phyloP scores from a whole-genome alignment of 2,888 invertebrate genomes.

The Isotomurus palustris region DNA sequence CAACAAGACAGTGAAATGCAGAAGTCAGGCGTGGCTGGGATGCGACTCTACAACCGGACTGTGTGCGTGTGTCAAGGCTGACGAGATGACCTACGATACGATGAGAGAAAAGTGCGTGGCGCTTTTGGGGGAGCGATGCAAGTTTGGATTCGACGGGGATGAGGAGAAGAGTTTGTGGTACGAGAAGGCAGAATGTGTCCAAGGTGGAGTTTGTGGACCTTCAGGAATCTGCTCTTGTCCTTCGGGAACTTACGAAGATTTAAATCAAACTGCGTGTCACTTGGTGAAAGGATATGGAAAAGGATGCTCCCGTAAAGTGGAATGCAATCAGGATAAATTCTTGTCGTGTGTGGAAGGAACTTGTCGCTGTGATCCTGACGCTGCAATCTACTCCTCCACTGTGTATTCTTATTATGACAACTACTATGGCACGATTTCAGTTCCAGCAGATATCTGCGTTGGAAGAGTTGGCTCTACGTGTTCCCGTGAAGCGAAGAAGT shows the following conservation, averaged over 20 bases:
- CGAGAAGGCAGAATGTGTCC: conserved; percentile 1
- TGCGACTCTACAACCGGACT: not conserved
- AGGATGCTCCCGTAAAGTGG: not conserved
- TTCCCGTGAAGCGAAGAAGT: too few species aligned
- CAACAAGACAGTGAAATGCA: conserved; percentile 2
- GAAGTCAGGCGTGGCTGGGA: conserved; percentile 4
- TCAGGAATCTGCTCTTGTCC: conserved; percentile 1
- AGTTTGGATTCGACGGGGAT: not conserved
- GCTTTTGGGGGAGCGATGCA: conserved; percentile 2
- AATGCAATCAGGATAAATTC: not conserved
- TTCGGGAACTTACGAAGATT: not conserved
- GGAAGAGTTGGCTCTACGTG: not conserved
- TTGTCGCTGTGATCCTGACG: not conserved
- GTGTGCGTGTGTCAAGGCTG: conserved; percentile 1
- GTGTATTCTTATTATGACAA: not conserved
- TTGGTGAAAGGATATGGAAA: not conserved
- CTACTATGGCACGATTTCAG: not conserved
- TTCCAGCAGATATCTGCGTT: not conserved
- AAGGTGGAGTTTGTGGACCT: not conserved
- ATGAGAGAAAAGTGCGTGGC: not conserved
- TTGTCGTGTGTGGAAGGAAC: not conserved
- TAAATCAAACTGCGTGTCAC: not conserved
- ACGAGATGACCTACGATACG: conserved; percentile 3
- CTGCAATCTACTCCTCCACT: not conserved
- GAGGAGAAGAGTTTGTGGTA: not conserved